Percentiles rank a stretch among this genome's conserved stretches.
phyloP scores from a whole-genome alignment of 1,140 invertebrate species.

The Monomorium pharaonis region DNA sequence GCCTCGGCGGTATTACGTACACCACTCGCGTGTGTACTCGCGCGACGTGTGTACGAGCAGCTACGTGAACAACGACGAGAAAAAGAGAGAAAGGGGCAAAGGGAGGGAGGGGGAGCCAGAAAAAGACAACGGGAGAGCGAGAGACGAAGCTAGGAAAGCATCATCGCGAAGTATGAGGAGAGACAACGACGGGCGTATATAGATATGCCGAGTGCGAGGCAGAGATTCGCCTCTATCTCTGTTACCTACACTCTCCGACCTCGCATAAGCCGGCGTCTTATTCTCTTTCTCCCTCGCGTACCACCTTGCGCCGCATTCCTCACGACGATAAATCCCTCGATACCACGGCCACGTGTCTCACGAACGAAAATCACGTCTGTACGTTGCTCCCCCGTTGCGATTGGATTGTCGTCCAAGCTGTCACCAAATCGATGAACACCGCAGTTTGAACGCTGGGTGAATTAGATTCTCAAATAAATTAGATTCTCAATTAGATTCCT shows the following conservation, averaged over 20 bases:
- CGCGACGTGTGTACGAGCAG: conserved; percentile 51
- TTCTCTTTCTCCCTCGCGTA: conserved; percentile 68
- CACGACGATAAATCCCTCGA: conserved; percentile 66
- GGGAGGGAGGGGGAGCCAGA: background rate
- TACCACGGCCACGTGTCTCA: conserved; percentile 54
- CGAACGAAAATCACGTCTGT: conserved; percentile 57
- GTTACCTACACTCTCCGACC: conserved; percentile 59
- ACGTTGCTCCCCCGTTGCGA: background rate
- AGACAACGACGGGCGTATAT: conserved; percentile 66
- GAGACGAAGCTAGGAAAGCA: conserved; percentile 51
- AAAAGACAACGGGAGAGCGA: conserved; percentile 57
- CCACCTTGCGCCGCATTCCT: conserved; percentile 70
- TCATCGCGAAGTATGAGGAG: conserved; percentile 58
- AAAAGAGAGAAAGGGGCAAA: conserved; percentile 46
- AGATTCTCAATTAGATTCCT: background rate
- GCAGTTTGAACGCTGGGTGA: background rate
- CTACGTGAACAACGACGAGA: conserved; percentile 9
- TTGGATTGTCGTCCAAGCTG: background rate
- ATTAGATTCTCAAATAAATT: background rate
- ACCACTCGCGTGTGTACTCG: conserved; percentile 48
- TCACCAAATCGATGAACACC: background rate
- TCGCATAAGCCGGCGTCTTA: conserved; percentile 55
- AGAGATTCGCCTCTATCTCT: conserved; percentile 57
- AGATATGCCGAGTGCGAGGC: conserved; percentile 68
- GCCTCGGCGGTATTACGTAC: conserved; percentile 56